Percentiles rank a stretch among this genome's conserved stretches.
Conservation (phyloP, 2,797 vertebrate genomes). For the Tangara arthus region DNA sequence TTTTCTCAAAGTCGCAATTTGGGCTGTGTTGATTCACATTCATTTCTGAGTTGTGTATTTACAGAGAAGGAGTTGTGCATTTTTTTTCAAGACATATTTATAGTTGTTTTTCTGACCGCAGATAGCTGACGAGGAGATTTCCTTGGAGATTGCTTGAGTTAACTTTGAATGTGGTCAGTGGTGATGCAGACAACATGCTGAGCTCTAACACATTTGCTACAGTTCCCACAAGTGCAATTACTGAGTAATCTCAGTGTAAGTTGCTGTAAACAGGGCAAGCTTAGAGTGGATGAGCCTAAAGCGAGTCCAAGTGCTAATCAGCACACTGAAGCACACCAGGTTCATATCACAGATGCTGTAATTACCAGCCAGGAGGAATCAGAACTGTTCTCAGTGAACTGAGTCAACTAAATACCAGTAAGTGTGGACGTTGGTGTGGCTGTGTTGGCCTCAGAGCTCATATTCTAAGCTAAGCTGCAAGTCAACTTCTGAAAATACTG, state of each 20-base stretch:
- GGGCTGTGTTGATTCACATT: background rate
- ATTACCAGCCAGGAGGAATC: background rate
- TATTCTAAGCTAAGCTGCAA: background rate
- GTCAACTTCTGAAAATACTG: background rate
- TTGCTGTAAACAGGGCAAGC: background rate
- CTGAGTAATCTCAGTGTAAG: background rate
- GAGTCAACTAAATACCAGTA: background rate
- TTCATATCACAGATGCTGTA: background rate
- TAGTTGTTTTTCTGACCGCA: background rate
- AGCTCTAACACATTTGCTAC: background rate
- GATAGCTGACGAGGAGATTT: background rate
- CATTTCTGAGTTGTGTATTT: background rate
- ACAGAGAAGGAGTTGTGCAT: background rate
- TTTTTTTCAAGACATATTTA: background rate
- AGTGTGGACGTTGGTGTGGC: background rate
- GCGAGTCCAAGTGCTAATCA: background rate
- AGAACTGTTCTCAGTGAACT: background rate
- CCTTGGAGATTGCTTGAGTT: background rate
- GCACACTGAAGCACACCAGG: background rate
- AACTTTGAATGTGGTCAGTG: background rate
- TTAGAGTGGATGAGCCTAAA: background rate
- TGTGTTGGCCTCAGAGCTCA: background rate
- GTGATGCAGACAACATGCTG: background rate
- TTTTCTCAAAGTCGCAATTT: background rate
- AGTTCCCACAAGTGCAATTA: background rate